Conservation (phyloP, 2,888 invertebrate genomes). For the Nymphalis polychloros region DNA sequence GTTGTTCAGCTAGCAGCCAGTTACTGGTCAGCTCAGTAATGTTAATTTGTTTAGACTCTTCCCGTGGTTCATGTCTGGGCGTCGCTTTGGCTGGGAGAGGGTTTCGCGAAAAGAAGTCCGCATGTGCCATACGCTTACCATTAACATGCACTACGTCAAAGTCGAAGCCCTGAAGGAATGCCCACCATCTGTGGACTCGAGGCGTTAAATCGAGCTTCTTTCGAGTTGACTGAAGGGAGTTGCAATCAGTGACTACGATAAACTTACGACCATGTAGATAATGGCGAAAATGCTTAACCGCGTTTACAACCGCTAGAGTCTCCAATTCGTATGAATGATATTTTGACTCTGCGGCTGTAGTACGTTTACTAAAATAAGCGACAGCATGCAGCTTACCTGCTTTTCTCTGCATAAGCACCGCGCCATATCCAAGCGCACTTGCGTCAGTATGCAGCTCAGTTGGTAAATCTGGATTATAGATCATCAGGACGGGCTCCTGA, state of each 20-base stretch:
- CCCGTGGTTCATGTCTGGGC: too few relatives aligned
- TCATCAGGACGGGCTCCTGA: too few relatives aligned
- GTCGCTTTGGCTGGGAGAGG: neutral
- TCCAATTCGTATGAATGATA: constrained; percentile 33
- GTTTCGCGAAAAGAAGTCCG: constrained; percentile 29
- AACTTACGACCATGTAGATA: constrained; percentile 37
- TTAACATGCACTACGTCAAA: constrained; percentile 38
- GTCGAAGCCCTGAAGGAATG: constrained; percentile 36
- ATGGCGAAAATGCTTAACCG: constrained; percentile 35
- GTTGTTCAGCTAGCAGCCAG: too few relatives aligned
- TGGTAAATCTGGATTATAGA: too few relatives aligned
- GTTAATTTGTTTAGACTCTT: too few relatives aligned
- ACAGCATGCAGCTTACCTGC: constrained; percentile 4
- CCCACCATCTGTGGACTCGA: constrained; percentile 44
- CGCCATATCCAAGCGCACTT: constrained; percentile 42
- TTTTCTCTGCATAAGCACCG: constrained; percentile 31
- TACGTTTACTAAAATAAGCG: constrained; percentile 25
- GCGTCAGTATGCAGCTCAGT: constrained; percentile 46
- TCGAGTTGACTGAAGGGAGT: constrained; percentile 26
- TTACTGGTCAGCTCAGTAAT: too few relatives aligned
- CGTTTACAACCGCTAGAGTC: constrained; percentile 26
- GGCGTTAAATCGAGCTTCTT: constrained; percentile 39
- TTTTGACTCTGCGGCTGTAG: constrained; percentile 15
- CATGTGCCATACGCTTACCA: constrained; percentile 40
- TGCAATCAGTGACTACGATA: constrained; percentile 24